phyloP scores from a whole-genome alignment of 2,888 invertebrate genomes.

The Himalopsyche kuldschensis region DNA sequence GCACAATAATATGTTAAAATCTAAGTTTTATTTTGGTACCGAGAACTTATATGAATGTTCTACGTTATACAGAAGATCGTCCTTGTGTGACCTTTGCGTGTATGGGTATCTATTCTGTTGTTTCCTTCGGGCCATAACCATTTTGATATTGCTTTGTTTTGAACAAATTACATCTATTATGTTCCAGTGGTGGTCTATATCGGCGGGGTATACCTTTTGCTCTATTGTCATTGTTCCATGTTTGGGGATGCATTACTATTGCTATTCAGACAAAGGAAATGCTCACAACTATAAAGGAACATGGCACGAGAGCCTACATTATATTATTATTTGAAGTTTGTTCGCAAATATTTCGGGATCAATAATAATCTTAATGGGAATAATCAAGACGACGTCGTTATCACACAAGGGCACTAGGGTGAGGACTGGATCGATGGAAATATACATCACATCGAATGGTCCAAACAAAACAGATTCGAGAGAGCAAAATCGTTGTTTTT shows the following conservation, averaged over 20 bases:
- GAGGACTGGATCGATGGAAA: no score
- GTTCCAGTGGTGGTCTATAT: background rate
- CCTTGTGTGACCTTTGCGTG: background rate
- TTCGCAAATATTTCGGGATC: background rate
- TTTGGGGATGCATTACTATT: background rate
- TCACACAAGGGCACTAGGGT: no score
- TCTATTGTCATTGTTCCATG: background rate
- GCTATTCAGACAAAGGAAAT: background rate
- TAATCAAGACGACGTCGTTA: background rate
- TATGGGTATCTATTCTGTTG: background rate
- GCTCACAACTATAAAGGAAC: background rate
- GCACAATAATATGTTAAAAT: no score
- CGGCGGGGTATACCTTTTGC: background rate
- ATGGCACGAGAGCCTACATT: background rate
- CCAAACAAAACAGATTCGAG: no score
- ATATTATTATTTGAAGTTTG: background rate
- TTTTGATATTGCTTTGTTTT: background rate
- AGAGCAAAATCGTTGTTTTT: no score
- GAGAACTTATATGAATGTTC: no score
- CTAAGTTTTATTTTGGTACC: no score
- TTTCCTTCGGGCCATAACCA: background rate
- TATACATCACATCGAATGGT: no score
- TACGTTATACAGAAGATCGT: background rate
- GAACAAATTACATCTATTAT: background rate
- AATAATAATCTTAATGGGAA: background rate